Base-by-base conservation (phyloP, 1,140 invertebrate species). In the Calycopis cecrops region DNA sequence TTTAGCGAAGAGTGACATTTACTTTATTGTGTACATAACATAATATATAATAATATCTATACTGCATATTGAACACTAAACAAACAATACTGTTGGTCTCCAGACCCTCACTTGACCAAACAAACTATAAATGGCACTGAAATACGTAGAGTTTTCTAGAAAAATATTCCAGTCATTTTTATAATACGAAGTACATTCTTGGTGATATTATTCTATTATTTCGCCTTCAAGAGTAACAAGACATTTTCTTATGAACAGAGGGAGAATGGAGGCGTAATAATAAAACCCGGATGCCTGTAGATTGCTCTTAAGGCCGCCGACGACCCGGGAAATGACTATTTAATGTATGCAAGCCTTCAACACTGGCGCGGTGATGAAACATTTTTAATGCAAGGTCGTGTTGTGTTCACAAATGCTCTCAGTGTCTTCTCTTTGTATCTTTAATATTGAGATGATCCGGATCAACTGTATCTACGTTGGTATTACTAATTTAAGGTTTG, bases 311-410 rank as follows among this genome's bases (percentile, higher is more conserved):
- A 52, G 17, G 35, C 51, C 28, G 37, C 51, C 37, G 40, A 42
- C 51, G 40, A 6, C n/a, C 51, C 51, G 51, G 40, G 51, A 52
- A 52, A 52, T 52, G 40, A 42, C 38, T 42, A 42, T 52, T 52
- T 52, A 52, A 52, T 52, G 51, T 52, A 52, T 52, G 51, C 51
- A 52, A 52, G 35, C 51, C 51, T 52, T 52, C 40, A 28, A 52
- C 37, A 40, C 28, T 35, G 38, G 17, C 37, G n/a, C 17, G 34
- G 17, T 42, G 14, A 42, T 42, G 38, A 21, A 33, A 50, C 34
- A 50, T 50, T 50, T n/a, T 14, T 17, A 44, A 40, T 52, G 18
- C 18, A 21, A 10, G 35, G 18, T 21, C 14, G 35, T 16, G 9
- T 40, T 52, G 16, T 35, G 12, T 17, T 44, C 40, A 16, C 12